These are phyloP conservation scores for Phyto melanocephala DNA, from an alignment of 2,888 invertebrate genomes.

Conservation along the genomic window DNA sequence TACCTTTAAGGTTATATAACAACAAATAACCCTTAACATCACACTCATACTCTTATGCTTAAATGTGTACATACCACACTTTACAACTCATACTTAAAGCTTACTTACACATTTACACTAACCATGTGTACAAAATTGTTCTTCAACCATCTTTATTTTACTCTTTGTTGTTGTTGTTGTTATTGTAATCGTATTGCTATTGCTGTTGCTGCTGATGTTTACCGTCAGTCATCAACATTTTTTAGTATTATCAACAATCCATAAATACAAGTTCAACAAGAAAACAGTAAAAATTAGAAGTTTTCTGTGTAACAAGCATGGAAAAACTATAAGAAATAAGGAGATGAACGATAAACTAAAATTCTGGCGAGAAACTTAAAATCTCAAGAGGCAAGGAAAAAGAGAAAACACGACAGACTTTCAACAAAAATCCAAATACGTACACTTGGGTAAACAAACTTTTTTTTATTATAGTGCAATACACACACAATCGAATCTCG, in stretches of 20 bases:
- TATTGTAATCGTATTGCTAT: not conserved
- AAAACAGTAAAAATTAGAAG: not conserved
- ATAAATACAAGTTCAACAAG: constrained; percentile 54
- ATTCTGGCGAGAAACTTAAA: constrained; percentile 29
- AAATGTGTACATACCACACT: no score
- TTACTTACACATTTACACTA: no score
- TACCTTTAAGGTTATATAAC: constrained; percentile 48
- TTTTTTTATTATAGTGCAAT: not conserved
- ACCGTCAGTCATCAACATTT: constrained; percentile 25
- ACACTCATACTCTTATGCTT: not conserved
- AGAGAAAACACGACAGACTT: constrained; percentile 8
- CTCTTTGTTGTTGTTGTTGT: no score
- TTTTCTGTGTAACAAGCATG: not conserved
- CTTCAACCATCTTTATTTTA: no score
- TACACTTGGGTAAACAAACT: not conserved
- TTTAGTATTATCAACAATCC: constrained; percentile 45
- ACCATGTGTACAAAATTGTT: no score
- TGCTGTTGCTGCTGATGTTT: not conserved
- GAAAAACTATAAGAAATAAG: constrained; percentile 16
- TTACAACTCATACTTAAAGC: no score
- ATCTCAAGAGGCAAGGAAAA: constrained; percentile 3
- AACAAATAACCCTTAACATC: constrained; percentile 27
- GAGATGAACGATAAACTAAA: not conserved
- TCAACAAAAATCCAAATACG: constrained; percentile 34
- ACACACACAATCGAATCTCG: constrained; percentile 26